A percentile compares a stretch with the other conserved stretches of the same genome.
Conservation (phyloP, 2,888 invertebrate species). For the Pollenia labialis region DNA sequence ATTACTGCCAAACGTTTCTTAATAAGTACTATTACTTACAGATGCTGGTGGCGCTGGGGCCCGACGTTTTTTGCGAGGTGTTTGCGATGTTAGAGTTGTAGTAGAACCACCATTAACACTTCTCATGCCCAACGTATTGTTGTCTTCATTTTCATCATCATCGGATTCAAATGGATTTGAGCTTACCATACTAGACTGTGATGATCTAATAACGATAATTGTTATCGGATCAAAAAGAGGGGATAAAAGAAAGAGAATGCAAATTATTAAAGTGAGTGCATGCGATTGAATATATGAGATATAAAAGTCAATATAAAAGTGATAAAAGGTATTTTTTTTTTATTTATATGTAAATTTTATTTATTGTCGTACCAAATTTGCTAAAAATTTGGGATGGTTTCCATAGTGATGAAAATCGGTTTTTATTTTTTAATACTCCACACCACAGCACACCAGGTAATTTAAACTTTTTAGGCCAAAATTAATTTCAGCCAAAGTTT, state of each 20-base stretch:
- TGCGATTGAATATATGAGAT: slow-evolving; percentile 55
- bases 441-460: no score
- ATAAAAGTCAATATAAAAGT: slow-evolving; percentile 43
- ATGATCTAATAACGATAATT: slow-evolving; percentile 84
- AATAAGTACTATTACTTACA: slow-evolving; percentile 58
- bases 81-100: slow-evolving; percentile 81
- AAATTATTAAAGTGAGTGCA: slow-evolving; percentile 36
- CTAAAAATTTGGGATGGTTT: slow-evolving; percentile 1
- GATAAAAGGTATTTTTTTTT: slow-evolving; percentile 9
- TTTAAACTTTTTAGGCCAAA: no score
- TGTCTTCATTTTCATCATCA: slow-evolving; percentile 76
- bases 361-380: slow-evolving; percentile 19
- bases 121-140: slow-evolving; percentile 68
- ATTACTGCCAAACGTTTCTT: neutral
- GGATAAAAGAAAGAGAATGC: slow-evolving; percentile 24
- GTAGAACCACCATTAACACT: slow-evolving; percentile 74
- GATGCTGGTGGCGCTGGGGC: slow-evolving; percentile 86
- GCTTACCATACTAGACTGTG: slow-evolving; percentile 86
- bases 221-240: neutral
- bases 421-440: no score
- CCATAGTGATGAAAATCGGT: neutral
- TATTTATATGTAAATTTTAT: slow-evolving; percentile 29
- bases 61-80: slow-evolving; percentile 87
- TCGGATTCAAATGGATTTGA: slow-evolving; percentile 86
- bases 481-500: no score